Conservation (phyloP, 2,113 vertebrate species). For the Electrona antarctica region DNA sequence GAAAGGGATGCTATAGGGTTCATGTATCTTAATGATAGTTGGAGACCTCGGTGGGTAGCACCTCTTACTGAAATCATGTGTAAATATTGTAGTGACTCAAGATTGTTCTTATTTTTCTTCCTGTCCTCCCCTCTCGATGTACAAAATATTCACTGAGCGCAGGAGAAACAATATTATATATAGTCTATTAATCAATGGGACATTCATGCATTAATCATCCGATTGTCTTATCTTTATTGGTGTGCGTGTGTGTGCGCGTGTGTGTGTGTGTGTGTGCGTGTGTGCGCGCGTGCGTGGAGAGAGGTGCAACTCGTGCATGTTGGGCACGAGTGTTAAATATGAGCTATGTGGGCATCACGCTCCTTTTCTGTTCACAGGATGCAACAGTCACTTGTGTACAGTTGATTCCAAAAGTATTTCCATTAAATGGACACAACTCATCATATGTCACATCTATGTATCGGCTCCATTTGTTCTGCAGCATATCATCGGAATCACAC, state of each 20-base stretch:
- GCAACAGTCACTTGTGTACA: constrained; percentile 42
- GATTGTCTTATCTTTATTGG: constrained; percentile 32
- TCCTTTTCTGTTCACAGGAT: constrained; percentile 25
- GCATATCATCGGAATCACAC: too few species aligned
- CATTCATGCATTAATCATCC: constrained; percentile 33
- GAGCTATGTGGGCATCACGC: constrained; percentile 15
- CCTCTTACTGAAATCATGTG: constrained; percentile 48
- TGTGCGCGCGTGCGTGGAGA: constrained; percentile 23
- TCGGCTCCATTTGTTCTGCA: not conserved
- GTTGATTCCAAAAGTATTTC: constrained; percentile 51
- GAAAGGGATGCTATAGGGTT: too few species aligned
- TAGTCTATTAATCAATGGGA: constrained; percentile 24
- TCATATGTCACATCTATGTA: constrained; percentile 4
- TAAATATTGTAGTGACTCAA: constrained; percentile 66
- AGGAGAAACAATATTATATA: constrained; percentile 41
- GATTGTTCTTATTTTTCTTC: constrained; percentile 44
- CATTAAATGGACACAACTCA: constrained; percentile 65
- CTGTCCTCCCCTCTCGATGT: constrained; percentile 33
- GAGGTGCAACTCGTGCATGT: not conserved
- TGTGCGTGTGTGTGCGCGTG: constrained; percentile 25
- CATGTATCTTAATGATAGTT: constrained; percentile 46
- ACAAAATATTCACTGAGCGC: constrained; percentile 49
- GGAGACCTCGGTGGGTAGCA: constrained; percentile 39
- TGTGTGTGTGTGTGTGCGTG: constrained; percentile 23
- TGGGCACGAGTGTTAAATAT: constrained; percentile 14